A percentile compares a stretch with the other conserved stretches of the same genome.
These are phyloP conservation scores for Spinus pinus DNA, from an alignment of 2,797 vertebrate species.

Conservation along the genomic window DNA sequence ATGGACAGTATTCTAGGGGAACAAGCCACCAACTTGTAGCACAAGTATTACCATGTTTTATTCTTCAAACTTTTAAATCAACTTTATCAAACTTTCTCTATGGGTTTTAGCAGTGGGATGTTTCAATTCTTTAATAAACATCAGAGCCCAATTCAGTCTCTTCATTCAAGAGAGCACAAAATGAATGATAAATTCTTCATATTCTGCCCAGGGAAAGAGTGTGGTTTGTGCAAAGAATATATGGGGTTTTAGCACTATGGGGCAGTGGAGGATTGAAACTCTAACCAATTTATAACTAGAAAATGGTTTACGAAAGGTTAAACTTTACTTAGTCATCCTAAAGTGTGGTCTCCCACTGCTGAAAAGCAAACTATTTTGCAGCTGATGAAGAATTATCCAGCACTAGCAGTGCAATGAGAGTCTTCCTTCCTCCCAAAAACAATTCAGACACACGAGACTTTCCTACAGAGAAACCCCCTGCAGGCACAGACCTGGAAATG, in stretches of 20 bases:
- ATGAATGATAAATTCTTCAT: neutral
- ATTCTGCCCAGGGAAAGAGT: neutral
- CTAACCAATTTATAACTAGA: neutral
- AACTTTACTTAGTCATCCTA: neutral
- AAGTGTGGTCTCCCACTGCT: neutral
- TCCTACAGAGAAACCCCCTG: neutral
- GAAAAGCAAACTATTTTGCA: neutral
- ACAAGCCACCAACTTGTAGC: neutral
- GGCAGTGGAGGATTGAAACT: neutral
- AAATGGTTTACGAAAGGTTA: neutral
- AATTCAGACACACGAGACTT: neutral
- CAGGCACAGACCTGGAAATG: conserved; percentile 14
- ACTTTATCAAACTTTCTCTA: neutral
- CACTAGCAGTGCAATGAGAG: neutral
- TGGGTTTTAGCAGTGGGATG: neutral
- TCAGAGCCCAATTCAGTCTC: neutral
- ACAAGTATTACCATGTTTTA: neutral
- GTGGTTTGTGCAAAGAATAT: neutral
- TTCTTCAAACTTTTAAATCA: neutral
- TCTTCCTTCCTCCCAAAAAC: neutral
- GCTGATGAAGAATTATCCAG: neutral
- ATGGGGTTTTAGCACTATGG: neutral
- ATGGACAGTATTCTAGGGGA: neutral
- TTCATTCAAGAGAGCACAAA: neutral
- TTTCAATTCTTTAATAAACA: neutral